Evolutionary conservation across 2,797 vertebrate genomes (phyloP).

Genomic region (Gymnodraco acuticeps): DNA sequence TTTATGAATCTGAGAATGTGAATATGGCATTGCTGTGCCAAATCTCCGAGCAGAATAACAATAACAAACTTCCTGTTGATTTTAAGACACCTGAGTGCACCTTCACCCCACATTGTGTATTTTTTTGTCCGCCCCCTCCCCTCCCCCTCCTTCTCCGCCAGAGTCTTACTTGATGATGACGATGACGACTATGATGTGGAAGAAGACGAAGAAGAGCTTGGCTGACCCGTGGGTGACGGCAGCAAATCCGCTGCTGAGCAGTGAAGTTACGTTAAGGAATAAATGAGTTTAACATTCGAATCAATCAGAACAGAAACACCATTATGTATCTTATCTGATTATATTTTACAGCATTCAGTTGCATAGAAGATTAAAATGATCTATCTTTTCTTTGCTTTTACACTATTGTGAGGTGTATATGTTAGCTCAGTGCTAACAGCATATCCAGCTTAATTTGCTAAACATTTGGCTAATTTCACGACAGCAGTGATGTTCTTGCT

Average conservation of each 20-base stretch:
- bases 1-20: too few species aligned
- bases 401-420: too few species aligned
- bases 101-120: background rate
- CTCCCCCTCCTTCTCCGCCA: background rate
- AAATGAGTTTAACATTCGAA: background rate
- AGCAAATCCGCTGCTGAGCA: constrained; percentile 90
- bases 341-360: too few species aligned
- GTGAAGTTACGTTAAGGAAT: constrained; percentile 82
- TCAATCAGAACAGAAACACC: background rate
- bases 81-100: background rate
- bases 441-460: too few species aligned
- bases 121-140: background rate
- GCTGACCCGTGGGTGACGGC: constrained; percentile 86
- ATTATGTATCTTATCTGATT: too few species aligned
- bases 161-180: constrained; percentile 93
- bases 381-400: too few species aligned
- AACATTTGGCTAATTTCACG: too few species aligned
- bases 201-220: constrained; percentile 91
- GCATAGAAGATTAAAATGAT: too few species aligned
- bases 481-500: too few species aligned
- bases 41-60: background rate
- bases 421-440: too few species aligned
- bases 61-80: background rate
- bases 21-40: background rate
- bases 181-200: constrained; percentile 93